Base-by-base conservation (phyloP, 2,888 invertebrate genomes). In the Andrena marginata region DNA sequence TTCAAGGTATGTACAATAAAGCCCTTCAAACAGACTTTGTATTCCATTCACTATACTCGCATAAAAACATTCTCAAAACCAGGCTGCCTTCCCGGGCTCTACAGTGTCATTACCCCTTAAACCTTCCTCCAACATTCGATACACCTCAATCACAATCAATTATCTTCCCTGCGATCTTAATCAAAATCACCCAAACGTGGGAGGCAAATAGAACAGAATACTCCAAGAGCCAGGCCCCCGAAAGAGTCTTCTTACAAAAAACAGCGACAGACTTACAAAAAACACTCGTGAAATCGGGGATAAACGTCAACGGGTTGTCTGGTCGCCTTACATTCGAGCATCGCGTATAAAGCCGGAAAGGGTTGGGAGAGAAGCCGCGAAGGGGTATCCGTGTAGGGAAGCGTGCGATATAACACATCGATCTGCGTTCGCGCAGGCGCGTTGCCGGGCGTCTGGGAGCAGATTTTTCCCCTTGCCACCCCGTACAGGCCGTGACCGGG, bases 401-500 rank as follows among this genome's bases (percentile, higher is more conserved):
- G 77, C 79, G 72, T 63, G 80, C 90, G 87, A 91, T 91, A 91
- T 91, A 91, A 91, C 91, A 91, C 92, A 92, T 92, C 86, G 92
- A 92, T 92, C 91, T 91, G 90, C 80, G 70, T 81, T 80, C 84
- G 91, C 91, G 91, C 85, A 84, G 85, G 91, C 91, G 92, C 90
- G 86, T 10, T 88, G 59, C 35, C 60, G 68, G 29, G 62, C 59
- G 56, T 77, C 72, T 49, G 63, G 10, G 68, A 63, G 75, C 59
- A 73, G 67, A 65, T 82, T 84, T 80, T 70, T 16, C 82, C 77
- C 72, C 74, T 67, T 64, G 83, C 82, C 87, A 81, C 86, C 86
- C 86, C 76, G 80, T 87, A 88, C 82, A 87, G 77, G 76, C 85
- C 87, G 86, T 88, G 90, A 91, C 90, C 91, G 90, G 92, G 92